Evolutionary conservation across 2,888 invertebrate genomes (phyloP).

Genomic region (Lepetodrilus schrolli): DNA sequence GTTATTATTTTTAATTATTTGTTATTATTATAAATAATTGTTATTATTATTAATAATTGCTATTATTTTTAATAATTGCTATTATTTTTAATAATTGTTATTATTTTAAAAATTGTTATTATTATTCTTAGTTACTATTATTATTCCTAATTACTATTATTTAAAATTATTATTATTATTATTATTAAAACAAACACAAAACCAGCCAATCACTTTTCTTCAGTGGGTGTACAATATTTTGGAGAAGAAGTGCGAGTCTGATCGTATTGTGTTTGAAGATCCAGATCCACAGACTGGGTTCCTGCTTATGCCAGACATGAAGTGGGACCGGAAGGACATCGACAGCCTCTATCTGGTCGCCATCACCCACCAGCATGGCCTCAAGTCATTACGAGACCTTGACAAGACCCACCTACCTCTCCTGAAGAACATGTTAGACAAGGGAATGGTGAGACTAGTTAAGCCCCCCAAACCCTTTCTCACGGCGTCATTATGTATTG

Average conservation of each 20-base stretch:
- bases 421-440: constrained; percentile 85
- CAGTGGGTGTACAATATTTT: constrained; percentile 98
- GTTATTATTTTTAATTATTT: too few species aligned
- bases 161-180: too few species aligned
- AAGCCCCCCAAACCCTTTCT: too few species aligned
- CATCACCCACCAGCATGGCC: constrained; percentile 82
- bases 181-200: too few species aligned
- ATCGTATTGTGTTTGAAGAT: constrained; percentile 90
- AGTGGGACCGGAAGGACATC: constrained; percentile 89
- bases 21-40: too few species aligned
- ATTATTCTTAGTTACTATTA: too few species aligned
- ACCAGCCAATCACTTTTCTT: too few species aligned
- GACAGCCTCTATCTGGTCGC: constrained; percentile 91
- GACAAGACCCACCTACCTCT: constrained; percentile 85
- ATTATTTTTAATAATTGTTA: too few species aligned
- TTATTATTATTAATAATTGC: too few species aligned
- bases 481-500: too few species aligned
- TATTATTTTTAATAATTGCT: background rate
- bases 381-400: constrained; percentile 91
- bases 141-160: too few species aligned
- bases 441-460: constrained; percentile 83
- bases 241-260: constrained; percentile 91
- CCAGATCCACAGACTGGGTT: constrained; percentile 81
- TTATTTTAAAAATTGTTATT: too few species aligned
- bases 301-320: constrained; percentile 92